These are phyloP conservation scores for Mesaphorura yosii DNA, from an alignment of 1,140 invertebrate species.

Conservation along the genomic window DNA sequence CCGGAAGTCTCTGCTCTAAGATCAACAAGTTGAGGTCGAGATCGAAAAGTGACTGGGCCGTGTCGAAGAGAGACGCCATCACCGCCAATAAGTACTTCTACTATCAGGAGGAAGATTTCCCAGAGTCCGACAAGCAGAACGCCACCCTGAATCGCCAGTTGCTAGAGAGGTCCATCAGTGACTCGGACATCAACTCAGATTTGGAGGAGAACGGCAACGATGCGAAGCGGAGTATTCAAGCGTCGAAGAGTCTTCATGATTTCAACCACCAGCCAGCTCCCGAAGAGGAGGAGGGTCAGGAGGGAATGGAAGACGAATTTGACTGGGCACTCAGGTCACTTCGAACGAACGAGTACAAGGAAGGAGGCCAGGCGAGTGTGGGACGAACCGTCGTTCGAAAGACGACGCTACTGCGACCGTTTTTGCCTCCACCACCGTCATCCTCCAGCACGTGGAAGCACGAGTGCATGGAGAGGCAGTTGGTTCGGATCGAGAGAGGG, in stretches of 20 bases:
- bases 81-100: neutral
- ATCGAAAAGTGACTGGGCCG: conserved; percentile 23
- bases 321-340: conserved; percentile 15
- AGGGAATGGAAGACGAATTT: conserved; percentile 6
- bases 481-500: conserved; percentile 14
- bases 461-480: neutral
- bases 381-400: conserved; percentile 9
- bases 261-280: conserved; percentile 23
- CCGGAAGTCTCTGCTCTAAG: neutral
- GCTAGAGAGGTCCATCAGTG: conserved; percentile 7
- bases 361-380: neutral
- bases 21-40: conserved; percentile 20
- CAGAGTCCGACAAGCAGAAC: neutral
- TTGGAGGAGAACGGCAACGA: conserved; percentile 18
- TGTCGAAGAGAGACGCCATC: too few relatives aligned
- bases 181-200: conserved; percentile 22
- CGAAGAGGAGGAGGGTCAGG: conserved; percentile 1
- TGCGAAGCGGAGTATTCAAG: conserved; percentile 12
- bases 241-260: conserved; percentile 28
- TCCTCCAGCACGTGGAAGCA: neutral
- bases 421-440: conserved; percentile 8
- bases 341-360: neutral
- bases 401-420: conserved; percentile 17
- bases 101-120: neutral
- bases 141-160: neutral